Conservation (phyloP, 2,113 vertebrate species). For the Sphaerodactylus townsendi region DNA sequence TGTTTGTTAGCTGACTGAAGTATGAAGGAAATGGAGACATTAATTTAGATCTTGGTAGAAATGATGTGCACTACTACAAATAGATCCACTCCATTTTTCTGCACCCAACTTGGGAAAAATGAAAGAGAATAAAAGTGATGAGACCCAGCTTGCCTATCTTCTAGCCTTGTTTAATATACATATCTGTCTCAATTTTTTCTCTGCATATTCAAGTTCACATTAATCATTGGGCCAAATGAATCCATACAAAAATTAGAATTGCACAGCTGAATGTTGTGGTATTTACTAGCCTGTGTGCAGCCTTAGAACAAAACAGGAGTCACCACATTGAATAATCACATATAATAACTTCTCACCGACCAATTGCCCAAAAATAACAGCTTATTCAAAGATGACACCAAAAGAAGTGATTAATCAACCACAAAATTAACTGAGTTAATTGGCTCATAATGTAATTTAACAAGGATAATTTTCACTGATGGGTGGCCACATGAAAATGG, state of each 20-base stretch:
- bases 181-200: background rate
- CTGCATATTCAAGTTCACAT: background rate
- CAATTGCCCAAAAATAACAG: conserved; percentile 41
- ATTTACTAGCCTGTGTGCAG: background rate
- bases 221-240: background rate
- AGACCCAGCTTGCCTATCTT: background rate
- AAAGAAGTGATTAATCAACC: conserved; percentile 55
- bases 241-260: background rate
- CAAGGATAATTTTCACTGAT: conserved; percentile 11
- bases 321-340: conserved; percentile 12
- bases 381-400: conserved; percentile 57
- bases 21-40: too few species aligned
- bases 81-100: too few species aligned
- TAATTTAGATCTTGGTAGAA: too few species aligned
- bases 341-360: conserved; percentile 29
- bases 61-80: too few species aligned
- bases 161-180: background rate
- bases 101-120: too few species aligned
- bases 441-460: conserved; percentile 55
- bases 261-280: background rate
- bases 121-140: too few species aligned
- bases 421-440: conserved; percentile 62
- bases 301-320: background rate
- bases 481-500: conserved; percentile 6
- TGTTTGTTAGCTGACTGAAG: too few species aligned